Base-by-base conservation (phyloP, 92 coral and sea anemone genomes). In the Scolanthus callimorphus region DNA sequence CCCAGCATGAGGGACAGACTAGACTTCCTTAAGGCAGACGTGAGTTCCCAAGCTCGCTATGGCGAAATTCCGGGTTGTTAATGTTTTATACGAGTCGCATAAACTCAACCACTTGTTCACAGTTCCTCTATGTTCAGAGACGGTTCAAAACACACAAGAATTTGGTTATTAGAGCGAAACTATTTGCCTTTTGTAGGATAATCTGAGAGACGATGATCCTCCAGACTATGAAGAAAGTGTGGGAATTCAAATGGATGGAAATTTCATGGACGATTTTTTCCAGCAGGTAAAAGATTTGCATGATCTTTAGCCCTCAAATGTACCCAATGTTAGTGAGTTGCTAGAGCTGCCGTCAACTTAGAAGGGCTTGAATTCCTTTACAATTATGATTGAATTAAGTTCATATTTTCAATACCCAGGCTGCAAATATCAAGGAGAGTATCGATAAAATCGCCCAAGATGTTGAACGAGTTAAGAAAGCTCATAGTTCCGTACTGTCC, bases 391-490 rank as follows among this genome's bases (percentile, higher is more conserved):
- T 55, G 27, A n/a, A 24, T 55, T 57, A 9, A 47, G 10, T 3
- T 4, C 52, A 15, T 23, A 31, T 38, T 29, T n/a, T n/a, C 85
- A 84, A 38, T 76, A 96, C 88, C 37, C 58, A 92, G 98, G 96
- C 87, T 25, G 87, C 88, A 26, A 78, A 65, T 64, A 89, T 92
- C 52, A 75, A 82, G 28, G 76, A 79, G 20, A 89, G 74, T 38
- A 89, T 92, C 26, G 96, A 89, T 39, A 82, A 75, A 52, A 73
- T 92, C 43, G 75, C 81, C 34, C 82, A 78, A 73, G 91, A 84
- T 76, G 91, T 92, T 20, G 97, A 92, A 50, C 88, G 91, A 23
- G 98, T 92, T 39, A 73, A 86, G 49, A 81, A 89, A 75, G 87
- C 79, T 47, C 98, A 92, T 75, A 84, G 98, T 59, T 63, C 82